Evolutionary conservation across 2,888 invertebrate genomes (phyloP).

Genomic region (Barypeithes pellucidus): DNA sequence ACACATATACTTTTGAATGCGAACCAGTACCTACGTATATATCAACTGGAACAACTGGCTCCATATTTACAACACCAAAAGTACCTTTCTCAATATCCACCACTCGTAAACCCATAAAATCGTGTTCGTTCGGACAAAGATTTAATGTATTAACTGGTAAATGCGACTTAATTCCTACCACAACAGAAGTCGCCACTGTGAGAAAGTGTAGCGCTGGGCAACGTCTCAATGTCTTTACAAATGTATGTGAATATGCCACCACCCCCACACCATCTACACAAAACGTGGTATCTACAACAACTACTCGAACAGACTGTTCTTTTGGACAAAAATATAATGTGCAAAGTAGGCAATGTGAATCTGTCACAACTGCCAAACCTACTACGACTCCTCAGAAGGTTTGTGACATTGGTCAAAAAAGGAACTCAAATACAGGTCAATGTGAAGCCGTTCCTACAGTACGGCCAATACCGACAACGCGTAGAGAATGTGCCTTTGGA

Average conservation of each 20-base stretch:
- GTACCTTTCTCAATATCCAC: slow-evolving; percentile 8
- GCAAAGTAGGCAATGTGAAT: slow-evolving; percentile 23
- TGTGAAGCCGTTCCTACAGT: slow-evolving; percentile 34
- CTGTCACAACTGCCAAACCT: slow-evolving; percentile 13
- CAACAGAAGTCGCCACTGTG: background rate
- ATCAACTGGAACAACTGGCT: background rate
- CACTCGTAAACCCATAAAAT: slow-evolving; percentile 3
- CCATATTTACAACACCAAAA: slow-evolving; percentile 12
- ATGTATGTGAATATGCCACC: slow-evolving; percentile 23
- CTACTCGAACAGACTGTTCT: slow-evolving; percentile 60
- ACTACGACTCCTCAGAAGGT: slow-evolving; percentile 12
- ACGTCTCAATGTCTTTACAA: slow-evolving; percentile 24
- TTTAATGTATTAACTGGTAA: slow-evolving; percentile 35
- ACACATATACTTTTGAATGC: slow-evolving; percentile 42
- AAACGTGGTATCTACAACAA: slow-evolving; percentile 58
- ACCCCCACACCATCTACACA: slow-evolving; percentile 15
- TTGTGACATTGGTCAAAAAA: slow-evolving; percentile 33
- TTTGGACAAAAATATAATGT: slow-evolving; percentile 59
- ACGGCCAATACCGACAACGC: slow-evolving; percentile 22
- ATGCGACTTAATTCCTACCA: slow-evolving; percentile 30
- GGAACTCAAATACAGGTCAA: slow-evolving; percentile 33
- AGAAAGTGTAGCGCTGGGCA: slow-evolving; percentile 33
- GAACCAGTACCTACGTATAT: slow-evolving; percentile 27
- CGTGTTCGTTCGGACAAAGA: slow-evolving; percentile 43
- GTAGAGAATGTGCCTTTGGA: slow-evolving; percentile 49